phyloP scores from a whole-genome alignment of 2,113 vertebrate genomes.

The Colinus virginianus region DNA sequence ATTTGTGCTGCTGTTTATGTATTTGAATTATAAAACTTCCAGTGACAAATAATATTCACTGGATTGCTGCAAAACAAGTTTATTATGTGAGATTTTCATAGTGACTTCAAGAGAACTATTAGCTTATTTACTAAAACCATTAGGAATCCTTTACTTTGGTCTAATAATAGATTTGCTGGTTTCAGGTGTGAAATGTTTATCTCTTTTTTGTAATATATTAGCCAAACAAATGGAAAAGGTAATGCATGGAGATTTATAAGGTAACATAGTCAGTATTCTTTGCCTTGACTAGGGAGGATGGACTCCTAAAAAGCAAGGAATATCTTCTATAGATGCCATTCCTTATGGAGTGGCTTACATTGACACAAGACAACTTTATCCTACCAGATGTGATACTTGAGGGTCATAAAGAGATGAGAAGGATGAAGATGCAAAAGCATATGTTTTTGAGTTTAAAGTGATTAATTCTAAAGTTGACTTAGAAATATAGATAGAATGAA shows the following conservation, averaged over 20 bases:
- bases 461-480: background rate
- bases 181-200: background rate
- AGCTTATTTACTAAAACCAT: background rate
- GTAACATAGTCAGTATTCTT: background rate
- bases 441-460: background rate
- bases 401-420: background rate
- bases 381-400: background rate
- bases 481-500: background rate
- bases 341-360: background rate
- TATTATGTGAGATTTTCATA: background rate
- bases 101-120: background rate
- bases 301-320: background rate
- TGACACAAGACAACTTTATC: background rate
- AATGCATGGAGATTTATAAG: background rate
- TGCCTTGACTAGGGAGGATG: background rate
- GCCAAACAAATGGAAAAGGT: background rate
- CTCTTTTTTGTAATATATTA: background rate
- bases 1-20: background rate
- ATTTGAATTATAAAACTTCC: background rate
- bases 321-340: background rate
- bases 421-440: background rate
- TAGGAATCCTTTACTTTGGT: background rate
- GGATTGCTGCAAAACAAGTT: background rate
- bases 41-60: background rate
- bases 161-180: background rate